Conservation (phyloP, 2,113 vertebrate genomes). For the Oryzias curvinotus region DNA sequence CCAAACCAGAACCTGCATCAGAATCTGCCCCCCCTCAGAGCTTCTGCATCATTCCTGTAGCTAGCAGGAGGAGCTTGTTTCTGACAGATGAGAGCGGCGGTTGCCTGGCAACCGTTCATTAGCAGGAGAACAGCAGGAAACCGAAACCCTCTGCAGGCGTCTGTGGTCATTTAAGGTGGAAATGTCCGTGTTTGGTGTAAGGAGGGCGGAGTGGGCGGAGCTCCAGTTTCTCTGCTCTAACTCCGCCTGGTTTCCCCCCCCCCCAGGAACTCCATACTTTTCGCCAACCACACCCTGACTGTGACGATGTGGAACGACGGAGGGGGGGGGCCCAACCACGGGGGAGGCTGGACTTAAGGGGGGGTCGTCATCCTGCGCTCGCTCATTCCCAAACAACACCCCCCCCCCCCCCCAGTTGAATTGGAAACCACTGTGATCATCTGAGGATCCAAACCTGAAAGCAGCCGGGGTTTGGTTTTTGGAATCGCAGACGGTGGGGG, state of each 20-base stretch:
- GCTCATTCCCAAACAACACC: constrained; percentile 49
- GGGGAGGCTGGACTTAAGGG: background rate
- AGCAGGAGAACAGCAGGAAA: too few species aligned
- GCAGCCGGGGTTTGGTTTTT: constrained; percentile 49
- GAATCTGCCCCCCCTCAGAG: too few species aligned
- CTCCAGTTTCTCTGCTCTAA: background rate
- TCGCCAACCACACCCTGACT: constrained; percentile 73
- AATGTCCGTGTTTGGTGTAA: too few species aligned
- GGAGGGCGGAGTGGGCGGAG: too few species aligned
- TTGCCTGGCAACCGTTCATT: too few species aligned
- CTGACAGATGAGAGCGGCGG: too few species aligned
- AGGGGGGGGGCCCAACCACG: constrained; percentile 43
- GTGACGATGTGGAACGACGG: constrained; percentile 1
- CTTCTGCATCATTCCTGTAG: too few species aligned
- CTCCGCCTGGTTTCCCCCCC: background rate
- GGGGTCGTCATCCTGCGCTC: constrained; percentile 28
- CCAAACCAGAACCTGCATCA: too few species aligned
- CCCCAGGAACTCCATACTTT: constrained; percentile 60
- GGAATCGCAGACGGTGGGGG: constrained; percentile 48
- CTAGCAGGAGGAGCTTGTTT: too few species aligned
- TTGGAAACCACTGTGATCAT: constrained; percentile 78
- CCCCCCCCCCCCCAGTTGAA: constrained; percentile 53
- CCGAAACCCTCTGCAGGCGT: too few species aligned
- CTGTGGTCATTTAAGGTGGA: too few species aligned
- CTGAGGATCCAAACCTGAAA: constrained; percentile 61